These are phyloP conservation scores for Cetoscarus ocellatus DNA, from an alignment of 2,797 vertebrate species.

Conservation along the genomic window DNA sequence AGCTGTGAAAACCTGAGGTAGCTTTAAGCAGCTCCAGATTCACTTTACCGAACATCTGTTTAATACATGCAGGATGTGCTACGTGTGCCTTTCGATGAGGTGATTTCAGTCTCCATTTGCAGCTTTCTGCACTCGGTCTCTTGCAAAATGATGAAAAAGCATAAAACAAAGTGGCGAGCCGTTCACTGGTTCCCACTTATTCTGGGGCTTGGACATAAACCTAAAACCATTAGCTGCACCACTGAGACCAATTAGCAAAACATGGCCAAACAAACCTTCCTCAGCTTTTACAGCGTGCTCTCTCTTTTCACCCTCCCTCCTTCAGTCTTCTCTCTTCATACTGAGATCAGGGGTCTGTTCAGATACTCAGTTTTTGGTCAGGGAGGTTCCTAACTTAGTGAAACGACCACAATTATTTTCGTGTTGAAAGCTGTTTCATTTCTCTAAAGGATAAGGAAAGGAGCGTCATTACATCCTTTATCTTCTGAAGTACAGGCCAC, in stretches of 20 bases:
- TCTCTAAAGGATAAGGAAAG: no score
- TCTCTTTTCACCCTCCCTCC: slow-evolving; percentile 20
- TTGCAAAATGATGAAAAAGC: slow-evolving; percentile 54
- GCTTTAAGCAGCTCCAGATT: slow-evolving; percentile 37
- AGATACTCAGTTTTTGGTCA: no score
- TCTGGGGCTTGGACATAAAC: slow-evolving; percentile 64
- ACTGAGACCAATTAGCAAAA: slow-evolving; percentile 72
- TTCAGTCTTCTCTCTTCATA: slow-evolving; percentile 4
- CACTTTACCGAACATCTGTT: slow-evolving; percentile 56
- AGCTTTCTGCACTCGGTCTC: slow-evolving; percentile 20
- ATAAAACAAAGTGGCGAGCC: slow-evolving; percentile 45
- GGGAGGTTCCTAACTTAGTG: no score
- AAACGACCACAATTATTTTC: no score
- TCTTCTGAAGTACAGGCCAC: no score
- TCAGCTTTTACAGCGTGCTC: slow-evolving; percentile 51
- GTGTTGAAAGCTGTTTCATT: no score
- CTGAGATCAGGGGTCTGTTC: background rate
- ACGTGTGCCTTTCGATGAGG: slow-evolving; percentile 52
- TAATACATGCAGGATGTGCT: slow-evolving; percentile 46
- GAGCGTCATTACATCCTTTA: no score
- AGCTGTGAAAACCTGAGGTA: slow-evolving; percentile 38
- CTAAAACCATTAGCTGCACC: slow-evolving; percentile 75
- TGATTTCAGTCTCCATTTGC: slow-evolving; percentile 58
- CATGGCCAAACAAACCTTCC: slow-evolving; percentile 58
- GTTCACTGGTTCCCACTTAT: slow-evolving; percentile 46